Conservation (phyloP, 2,888 invertebrate genomes). For the Sesia apiformis region DNA sequence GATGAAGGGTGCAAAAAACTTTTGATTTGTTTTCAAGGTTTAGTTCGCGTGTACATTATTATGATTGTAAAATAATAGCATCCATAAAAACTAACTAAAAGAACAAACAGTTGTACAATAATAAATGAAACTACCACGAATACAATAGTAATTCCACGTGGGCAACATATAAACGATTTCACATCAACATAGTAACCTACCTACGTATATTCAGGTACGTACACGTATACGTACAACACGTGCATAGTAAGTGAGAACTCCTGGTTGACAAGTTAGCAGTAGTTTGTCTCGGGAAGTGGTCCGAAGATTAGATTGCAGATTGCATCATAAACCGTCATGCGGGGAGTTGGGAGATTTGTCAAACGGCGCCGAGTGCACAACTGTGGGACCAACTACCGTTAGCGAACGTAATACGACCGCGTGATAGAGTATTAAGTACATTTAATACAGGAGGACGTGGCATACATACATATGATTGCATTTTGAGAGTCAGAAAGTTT, state of each 20-base stretch:
- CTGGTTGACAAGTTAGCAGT: conserved; percentile 32
- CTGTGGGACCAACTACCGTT: conserved; percentile 9
- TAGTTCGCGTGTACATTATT: conserved; percentile 9
- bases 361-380: conserved; percentile 17
- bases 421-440: not conserved
- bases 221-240: conserved; percentile 2
- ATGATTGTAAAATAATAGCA: not conserved
- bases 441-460: too few species aligned
- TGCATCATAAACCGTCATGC: conserved; percentile 30
- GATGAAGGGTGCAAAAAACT: conserved; percentile 36
- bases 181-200: too few species aligned
- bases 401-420: not conserved
- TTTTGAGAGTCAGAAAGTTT: too few species aligned
- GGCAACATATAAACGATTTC: too few species aligned
- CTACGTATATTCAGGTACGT: not conserved
- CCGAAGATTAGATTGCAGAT: conserved; percentile 46
- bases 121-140: too few species aligned
- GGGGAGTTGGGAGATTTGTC: conserved; percentile 33
- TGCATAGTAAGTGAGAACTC: conserved; percentile 31
- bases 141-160: too few species aligned
- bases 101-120: too few species aligned
- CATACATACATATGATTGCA: too few species aligned
- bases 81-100: not conserved
- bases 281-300: conserved; percentile 36
- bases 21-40: conserved; percentile 31